These are phyloP conservation scores for Corbicula japonica DNA, from an alignment of 2,888 invertebrate genomes.

Conservation along the genomic window DNA sequence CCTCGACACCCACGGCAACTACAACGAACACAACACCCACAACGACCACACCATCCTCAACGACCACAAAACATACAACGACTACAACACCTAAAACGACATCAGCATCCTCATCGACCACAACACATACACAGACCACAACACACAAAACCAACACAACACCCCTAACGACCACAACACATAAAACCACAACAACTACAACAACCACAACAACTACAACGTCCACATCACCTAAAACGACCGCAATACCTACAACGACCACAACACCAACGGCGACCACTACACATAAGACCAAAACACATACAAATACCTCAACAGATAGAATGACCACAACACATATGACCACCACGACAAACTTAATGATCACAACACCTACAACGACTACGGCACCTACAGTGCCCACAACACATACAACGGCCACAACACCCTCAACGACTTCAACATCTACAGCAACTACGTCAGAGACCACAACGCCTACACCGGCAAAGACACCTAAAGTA, in stretches of 20 bases:
- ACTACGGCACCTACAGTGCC: neutral
- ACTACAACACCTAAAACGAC: neutral
- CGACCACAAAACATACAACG: neutral
- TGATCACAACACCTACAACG: neutral
- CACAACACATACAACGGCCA: neutral
- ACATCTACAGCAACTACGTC: neutral
- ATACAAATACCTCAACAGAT: conserved; percentile 36
- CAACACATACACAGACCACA: neutral
- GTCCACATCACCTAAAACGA: neutral
- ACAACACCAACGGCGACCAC: conserved; percentile 6
- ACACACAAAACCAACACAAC: conserved; percentile 17
- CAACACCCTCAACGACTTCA: neutral
- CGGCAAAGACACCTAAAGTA: too few species aligned
- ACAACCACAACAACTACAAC: neutral
- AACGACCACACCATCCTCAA: neutral
- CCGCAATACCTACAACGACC: neutral
- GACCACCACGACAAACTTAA: neutral
- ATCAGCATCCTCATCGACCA: neutral
- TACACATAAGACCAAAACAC: conserved; percentile 19
- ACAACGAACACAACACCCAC: neutral
- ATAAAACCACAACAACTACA: conserved; percentile 5
- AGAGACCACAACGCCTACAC: neutral
- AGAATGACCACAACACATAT: conserved; percentile 16
- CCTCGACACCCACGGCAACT: neutral
- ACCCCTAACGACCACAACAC: conserved; percentile 12